phyloP scores from a whole-genome alignment of 2,113 vertebrate genomes.

The Thomomys bottae region DNA sequence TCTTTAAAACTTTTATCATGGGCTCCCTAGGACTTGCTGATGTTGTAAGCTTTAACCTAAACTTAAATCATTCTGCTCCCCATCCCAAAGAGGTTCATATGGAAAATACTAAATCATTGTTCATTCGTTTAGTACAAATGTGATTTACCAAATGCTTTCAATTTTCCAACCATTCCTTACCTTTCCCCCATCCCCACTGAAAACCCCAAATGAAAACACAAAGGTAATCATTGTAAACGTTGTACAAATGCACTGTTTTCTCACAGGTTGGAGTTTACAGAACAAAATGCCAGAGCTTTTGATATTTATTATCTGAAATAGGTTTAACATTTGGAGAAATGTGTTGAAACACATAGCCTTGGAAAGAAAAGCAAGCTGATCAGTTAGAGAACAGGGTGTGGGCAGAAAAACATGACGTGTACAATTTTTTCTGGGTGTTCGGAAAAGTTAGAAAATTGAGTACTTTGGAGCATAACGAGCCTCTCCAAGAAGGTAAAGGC shows the following conservation, averaged over 20 bases:
- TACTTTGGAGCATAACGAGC: constrained; percentile 70
- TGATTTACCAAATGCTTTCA: constrained; percentile 42
- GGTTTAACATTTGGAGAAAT: constrained; percentile 78
- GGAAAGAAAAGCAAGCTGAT: constrained; percentile 76
- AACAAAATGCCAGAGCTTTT: constrained; percentile 77
- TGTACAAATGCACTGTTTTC: constrained; percentile 57
- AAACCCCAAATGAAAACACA: constrained; percentile 50
- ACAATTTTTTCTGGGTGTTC: constrained; percentile 51
- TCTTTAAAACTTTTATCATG: constrained; percentile 51
- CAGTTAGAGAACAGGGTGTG: constrained; percentile 67
- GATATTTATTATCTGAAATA: constrained; percentile 85
- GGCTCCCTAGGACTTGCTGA: constrained; percentile 44
- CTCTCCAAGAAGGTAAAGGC: constrained; percentile 66
- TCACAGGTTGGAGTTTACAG: constrained; percentile 72
- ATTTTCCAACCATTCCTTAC: constrained; percentile 29
- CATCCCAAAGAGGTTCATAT: background rate
- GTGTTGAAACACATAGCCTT: constrained; percentile 78
- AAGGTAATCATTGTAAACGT: constrained; percentile 22
- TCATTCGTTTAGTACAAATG: constrained; percentile 32
- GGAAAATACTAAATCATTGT: constrained; percentile 7
- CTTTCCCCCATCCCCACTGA: background rate
- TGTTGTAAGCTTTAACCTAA: constrained; percentile 45
- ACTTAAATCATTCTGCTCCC: background rate
- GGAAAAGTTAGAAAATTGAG: constrained; percentile 47
- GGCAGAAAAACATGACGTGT: constrained; percentile 44